These are phyloP conservation scores for Meloidogyne chitwoodi DNA, from an alignment of 1,140 invertebrate genomes.

Conservation along the genomic window DNA sequence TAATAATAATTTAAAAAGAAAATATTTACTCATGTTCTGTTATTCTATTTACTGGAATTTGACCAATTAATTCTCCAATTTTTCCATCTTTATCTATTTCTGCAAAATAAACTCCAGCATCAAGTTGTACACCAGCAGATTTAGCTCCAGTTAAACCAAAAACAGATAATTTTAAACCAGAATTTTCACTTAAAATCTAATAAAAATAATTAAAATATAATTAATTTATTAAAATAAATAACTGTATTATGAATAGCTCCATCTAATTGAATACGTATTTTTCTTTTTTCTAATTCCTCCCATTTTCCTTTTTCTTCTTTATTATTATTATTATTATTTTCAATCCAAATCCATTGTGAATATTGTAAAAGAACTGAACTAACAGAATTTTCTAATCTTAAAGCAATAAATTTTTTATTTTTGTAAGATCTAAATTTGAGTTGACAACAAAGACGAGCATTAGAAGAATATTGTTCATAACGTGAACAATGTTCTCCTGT, in stretches of 20 bases:
- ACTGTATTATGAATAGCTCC: constrained; percentile 25
- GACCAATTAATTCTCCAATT: constrained; percentile 27
- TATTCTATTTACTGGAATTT: constrained; percentile 39
- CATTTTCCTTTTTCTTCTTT: not conserved
- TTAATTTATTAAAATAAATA: not conserved
- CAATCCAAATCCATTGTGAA: constrained; percentile 18
- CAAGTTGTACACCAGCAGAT: constrained; percentile 23
- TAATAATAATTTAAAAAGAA: too few species aligned
- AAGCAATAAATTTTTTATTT: constrained; percentile 23
- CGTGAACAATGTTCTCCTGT: constrained; percentile 16
- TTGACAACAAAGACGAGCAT: constrained; percentile 22
- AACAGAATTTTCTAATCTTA: constrained; percentile 15
- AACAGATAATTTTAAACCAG: constrained; percentile 26
- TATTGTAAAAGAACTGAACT: constrained; percentile 23
- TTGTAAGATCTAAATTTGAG: constrained; percentile 14
- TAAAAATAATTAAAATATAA: not conserved
- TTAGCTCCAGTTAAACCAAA: constrained; percentile 16
- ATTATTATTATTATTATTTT: not conserved
- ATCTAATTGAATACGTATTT: constrained; percentile 25
- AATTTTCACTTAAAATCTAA: constrained; percentile 10
- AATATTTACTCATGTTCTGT: constrained; percentile 41
- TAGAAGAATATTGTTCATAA: not conserved
- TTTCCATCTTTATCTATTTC: constrained; percentile 28
- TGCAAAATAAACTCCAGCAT: constrained; percentile 44
- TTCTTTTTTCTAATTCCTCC: constrained; percentile 19